Evolutionary conservation across 64 coral and sea anemone species (phyloP).

Genomic region (Montipora cactus): DNA sequence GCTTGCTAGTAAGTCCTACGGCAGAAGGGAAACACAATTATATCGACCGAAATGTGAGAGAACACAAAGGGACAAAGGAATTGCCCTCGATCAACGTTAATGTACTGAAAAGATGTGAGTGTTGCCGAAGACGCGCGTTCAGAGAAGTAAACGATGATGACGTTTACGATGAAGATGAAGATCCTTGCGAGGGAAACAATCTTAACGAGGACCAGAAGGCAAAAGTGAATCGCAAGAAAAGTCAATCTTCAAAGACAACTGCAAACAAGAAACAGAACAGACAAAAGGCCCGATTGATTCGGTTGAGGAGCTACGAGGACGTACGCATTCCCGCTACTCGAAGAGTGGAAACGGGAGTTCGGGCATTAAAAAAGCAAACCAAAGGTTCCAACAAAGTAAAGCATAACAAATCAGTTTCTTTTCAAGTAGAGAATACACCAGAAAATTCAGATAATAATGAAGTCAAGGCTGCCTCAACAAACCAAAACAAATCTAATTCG

Average conservation of each 20-base stretch:
- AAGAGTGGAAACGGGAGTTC: constrained; percentile 14
- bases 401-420: constrained; percentile 7
- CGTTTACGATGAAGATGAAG: background rate
- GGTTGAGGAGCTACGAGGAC: constrained; percentile 18
- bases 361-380: constrained; percentile 44
- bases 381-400: background rate
- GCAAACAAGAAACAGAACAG: background rate
- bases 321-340: constrained; percentile 12
- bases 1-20: background rate
- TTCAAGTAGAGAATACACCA: background rate
- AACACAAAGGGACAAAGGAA: constrained; percentile 9
- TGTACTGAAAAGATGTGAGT: constrained; percentile 70
- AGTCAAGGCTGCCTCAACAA: background rate
- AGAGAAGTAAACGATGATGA: constrained; percentile 6
- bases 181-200: background rate
- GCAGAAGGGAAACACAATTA: background rate
- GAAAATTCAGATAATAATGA: background rate
- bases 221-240: background rate
- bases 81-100: constrained; percentile 58
- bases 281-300: constrained; percentile 12
- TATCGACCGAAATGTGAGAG: background rate
- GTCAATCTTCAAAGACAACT: background rate
- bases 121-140: constrained; percentile 60
- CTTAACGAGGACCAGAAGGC: background rate
- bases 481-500: background rate